phyloP scores from a whole-genome alignment of 2,113 vertebrate species.

The Salvator merianae region DNA sequence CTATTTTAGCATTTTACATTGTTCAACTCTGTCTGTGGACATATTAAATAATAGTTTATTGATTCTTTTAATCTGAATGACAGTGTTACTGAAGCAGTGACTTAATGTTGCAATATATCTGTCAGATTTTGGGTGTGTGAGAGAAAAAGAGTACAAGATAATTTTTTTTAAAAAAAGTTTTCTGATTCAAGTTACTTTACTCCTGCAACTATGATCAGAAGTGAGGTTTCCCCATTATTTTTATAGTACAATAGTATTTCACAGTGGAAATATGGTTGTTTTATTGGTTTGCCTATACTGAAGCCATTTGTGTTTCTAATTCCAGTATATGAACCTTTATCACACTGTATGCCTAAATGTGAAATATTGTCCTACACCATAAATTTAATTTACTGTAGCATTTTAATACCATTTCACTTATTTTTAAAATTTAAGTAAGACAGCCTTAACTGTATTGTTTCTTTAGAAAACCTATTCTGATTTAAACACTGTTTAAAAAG shows the following conservation, averaged over 20 bases:
- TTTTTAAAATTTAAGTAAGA: conserved; percentile 47
- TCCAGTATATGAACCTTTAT: conserved; percentile 43
- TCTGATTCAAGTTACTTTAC: not conserved
- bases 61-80: not conserved
- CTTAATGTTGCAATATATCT: not conserved
- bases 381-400: conserved; percentile 29
- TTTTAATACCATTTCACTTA: conserved; percentile 57
- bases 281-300: not conserved
- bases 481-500: conserved; percentile 54
- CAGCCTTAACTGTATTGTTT: conserved; percentile 34
- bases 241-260: not conserved
- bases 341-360: conserved; percentile 35
- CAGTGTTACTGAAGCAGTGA: not conserved
- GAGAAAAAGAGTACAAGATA: not conserved
- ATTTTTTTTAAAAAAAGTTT: not conserved
- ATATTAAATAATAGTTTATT: not conserved
- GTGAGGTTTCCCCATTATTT: not conserved
- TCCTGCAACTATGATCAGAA: conserved; percentile 3
- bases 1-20: not conserved
- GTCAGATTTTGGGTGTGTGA: not conserved
- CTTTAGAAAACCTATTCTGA: conserved; percentile 38
- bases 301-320: conserved; percentile 17
- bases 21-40: not conserved
- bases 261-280: not conserved
- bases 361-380: conserved; percentile 34